Percentiles rank a stretch among this genome's conserved stretches.
These are phyloP conservation scores for Heterodera schachtii DNA, from an alignment of 1,140 invertebrate species.

Conservation along the genomic window DNA sequence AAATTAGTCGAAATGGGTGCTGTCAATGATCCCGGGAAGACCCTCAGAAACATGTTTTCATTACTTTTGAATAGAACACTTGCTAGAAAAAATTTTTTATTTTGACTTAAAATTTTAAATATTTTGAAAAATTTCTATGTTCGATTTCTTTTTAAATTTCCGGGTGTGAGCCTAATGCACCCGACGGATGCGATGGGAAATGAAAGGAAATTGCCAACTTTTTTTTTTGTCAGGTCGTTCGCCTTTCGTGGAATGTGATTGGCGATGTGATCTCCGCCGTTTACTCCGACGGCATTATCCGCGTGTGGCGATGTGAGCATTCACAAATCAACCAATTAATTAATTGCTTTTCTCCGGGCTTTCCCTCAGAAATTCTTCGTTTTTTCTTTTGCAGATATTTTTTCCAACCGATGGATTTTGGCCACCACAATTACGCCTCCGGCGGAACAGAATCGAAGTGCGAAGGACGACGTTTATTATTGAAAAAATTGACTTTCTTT, in stretches of 20 bases:
- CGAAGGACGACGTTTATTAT: constrained; percentile 42
- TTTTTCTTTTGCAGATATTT: constrained; percentile 24
- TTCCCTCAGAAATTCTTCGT: not conserved
- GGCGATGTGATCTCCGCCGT: constrained; percentile 40
- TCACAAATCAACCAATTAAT: not conserved
- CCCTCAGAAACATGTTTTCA: no score
- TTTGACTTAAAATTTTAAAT: not conserved
- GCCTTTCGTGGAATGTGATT: constrained; percentile 39
- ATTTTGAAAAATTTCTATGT: no score
- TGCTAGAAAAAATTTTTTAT: no score
- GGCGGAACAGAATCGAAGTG: constrained; percentile 27
- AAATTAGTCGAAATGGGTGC: no score
- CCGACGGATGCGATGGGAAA: not conserved
- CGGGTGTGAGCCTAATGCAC: no score
- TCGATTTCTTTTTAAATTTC: no score
- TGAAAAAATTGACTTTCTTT: constrained; percentile 1
- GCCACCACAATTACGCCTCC: constrained; percentile 25
- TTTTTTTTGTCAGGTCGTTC: constrained; percentile 26
- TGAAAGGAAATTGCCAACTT: not conserved
- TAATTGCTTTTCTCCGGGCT: no score
- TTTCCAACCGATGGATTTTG: constrained; percentile 38
- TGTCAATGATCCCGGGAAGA: no score
- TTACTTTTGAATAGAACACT: no score
- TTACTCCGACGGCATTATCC: constrained; percentile 36
- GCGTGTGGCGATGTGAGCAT: constrained; percentile 44